A percentile compares a stretch with the other conserved stretches of the same genome.
Conservation (phyloP, 2,888 invertebrate genomes). For the Trichogramma evanescens region DNA sequence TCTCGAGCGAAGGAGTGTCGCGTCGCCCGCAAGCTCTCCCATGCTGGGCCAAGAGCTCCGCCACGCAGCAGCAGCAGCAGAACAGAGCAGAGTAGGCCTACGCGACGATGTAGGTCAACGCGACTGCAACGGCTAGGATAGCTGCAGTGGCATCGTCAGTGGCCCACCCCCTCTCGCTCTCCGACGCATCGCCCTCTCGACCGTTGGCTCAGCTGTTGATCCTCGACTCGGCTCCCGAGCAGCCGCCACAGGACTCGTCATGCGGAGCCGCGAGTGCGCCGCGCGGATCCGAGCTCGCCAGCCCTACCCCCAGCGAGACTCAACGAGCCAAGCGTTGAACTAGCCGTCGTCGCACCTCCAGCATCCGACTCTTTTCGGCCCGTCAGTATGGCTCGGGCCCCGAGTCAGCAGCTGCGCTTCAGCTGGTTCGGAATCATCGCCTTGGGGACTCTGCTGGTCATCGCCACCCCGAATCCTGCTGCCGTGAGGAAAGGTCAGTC, state of each 20-base stretch:
- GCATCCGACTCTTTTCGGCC: neutral
- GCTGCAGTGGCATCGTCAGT: neutral
- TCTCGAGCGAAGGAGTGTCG: too few species aligned
- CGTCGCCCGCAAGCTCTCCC: too few species aligned
- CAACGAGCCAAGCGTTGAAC: neutral
- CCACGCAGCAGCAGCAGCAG: conserved; percentile 2
- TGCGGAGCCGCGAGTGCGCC: too few species aligned
- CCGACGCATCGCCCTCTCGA: neutral
- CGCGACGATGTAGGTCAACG: neutral
- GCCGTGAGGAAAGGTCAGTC: conserved; percentile 42
- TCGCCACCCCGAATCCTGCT: conserved; percentile 43
- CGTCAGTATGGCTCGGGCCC: neutral
- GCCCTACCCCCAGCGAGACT: too few species aligned
- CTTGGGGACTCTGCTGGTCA: conserved; percentile 37
- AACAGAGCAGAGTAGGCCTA: neutral
- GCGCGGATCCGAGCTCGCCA: too few species aligned
- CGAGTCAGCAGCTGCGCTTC: conserved; percentile 20
- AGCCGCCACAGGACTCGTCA: too few species aligned
- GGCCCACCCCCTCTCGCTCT: neutral
- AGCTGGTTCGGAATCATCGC: conserved; percentile 36
- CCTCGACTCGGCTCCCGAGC: too few species aligned
- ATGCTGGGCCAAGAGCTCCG: conserved; percentile 1
- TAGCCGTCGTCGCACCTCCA: neutral
- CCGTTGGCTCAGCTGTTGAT: neutral
- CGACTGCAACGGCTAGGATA: neutral